Evolutionary conservation across 2,113 vertebrate species (phyloP).

Genomic region (Gnathonemus echidnorhynchus): DNA sequence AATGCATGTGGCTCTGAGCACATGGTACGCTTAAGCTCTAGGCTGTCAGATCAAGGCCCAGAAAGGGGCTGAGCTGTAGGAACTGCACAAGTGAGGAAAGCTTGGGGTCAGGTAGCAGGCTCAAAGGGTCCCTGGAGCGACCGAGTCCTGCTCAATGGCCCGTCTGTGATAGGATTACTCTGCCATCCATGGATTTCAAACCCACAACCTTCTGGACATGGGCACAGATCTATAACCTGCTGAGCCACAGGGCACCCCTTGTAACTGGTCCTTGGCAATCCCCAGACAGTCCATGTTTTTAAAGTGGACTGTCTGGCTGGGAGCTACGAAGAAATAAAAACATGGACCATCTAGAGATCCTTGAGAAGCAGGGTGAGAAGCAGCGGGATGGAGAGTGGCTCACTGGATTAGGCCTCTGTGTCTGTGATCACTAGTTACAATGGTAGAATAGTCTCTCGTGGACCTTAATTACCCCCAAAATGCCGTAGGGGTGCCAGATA

Average conservation of each 20-base stretch:
- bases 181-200: neutral
- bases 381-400: neutral
- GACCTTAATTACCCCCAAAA: neutral
- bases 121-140: neutral
- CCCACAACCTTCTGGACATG: neutral
- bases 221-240: neutral
- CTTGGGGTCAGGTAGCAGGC: neutral
- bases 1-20: neutral
- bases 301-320: too few species aligned
- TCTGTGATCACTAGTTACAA: neutral
- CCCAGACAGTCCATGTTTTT: too few species aligned
- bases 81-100: neutral
- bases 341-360: neutral
- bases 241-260: neutral
- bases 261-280: neutral
- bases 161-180: neutral
- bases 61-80: neutral
- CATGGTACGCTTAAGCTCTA: neutral
- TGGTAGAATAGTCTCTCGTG: neutral
- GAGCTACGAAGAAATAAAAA: too few species aligned
- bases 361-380: neutral
- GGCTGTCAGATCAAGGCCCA: neutral
- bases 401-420: neutral
- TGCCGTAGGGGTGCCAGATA: neutral
- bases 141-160: neutral